phyloP scores from a whole-genome alignment of 1,140 invertebrate genomes.

The Rhagoletis pomonella region DNA sequence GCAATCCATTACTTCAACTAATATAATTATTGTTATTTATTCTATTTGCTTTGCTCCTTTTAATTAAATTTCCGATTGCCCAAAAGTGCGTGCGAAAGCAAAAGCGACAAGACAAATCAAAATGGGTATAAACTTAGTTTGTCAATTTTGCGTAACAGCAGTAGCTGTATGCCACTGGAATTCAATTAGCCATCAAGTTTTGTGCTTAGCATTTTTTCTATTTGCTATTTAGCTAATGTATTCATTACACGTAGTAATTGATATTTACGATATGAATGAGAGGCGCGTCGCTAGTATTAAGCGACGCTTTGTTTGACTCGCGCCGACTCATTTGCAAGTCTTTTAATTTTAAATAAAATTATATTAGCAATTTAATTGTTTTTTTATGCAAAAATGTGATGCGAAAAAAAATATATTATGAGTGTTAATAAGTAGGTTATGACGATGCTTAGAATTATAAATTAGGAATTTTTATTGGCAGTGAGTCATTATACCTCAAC shows the following conservation, averaged over 20 bases:
- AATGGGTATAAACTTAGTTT: background rate
- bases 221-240: background rate
- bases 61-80: slow-evolving; percentile 9
- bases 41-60: background rate
- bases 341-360: background rate
- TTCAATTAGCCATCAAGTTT: slow-evolving; percentile 17
- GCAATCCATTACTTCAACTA: slow-evolving; percentile 12
- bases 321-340: background rate
- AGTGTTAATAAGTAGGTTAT: no score
- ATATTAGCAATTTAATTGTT: background rate
- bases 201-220: background rate
- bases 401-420: background rate
- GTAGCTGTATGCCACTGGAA: slow-evolving; percentile 3
- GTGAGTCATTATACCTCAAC: no score
- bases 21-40: slow-evolving; percentile 30
- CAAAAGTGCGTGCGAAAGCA: slow-evolving; percentile 33
- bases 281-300: background rate
- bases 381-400: background rate
- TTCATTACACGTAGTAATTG: slow-evolving; percentile 21
- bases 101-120: background rate
- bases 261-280: background rate
- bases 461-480: no score
- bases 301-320: background rate
- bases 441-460: no score
- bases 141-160: background rate